A percentile compares a stretch with the other conserved stretches of the same genome.
Conservation (phyloP, 2,888 invertebrate genomes). For the Dryadula phaetusa region DNA sequence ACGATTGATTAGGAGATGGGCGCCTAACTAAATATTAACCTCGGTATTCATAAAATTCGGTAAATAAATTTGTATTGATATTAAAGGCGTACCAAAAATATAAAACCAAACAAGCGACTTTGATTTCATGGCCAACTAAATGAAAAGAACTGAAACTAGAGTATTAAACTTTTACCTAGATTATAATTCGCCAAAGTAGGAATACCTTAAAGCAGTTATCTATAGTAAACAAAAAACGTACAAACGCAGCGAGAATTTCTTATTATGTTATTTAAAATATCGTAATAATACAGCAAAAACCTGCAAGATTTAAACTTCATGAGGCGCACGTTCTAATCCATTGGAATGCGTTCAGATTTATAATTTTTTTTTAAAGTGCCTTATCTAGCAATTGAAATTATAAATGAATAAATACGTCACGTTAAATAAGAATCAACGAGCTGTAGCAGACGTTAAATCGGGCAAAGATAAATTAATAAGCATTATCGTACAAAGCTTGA, state of each 20-base stretch:
- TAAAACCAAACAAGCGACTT: too few relatives aligned
- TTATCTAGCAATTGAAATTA: background rate
- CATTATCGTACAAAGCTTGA: constrained; percentile 12
- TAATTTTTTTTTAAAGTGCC: background rate
- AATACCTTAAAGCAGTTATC: background rate
- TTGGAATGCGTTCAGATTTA: too few relatives aligned
- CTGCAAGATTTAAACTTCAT: too few relatives aligned
- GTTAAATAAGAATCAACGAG: constrained; percentile 7
- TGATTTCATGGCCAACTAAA: background rate
- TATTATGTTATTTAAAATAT: too few relatives aligned
- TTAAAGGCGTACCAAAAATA: too few relatives aligned
- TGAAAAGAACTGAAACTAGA: background rate
- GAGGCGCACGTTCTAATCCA: too few relatives aligned
- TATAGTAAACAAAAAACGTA: too few relatives aligned
- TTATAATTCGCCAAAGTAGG: background rate
- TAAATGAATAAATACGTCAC: constrained; percentile 4
- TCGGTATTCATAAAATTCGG: too few relatives aligned
- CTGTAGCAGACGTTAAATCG: constrained; percentile 19
- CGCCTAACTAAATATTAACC: too few relatives aligned
- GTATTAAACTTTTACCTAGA: background rate
- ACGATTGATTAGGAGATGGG: too few relatives aligned
- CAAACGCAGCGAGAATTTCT: background rate
- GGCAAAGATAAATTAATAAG: constrained; percentile 9
- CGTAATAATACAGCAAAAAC: background rate
- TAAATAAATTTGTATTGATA: too few relatives aligned